phyloP scores from a whole-genome alignment of 2,797 vertebrate species.

The Lemur catta region DNA sequence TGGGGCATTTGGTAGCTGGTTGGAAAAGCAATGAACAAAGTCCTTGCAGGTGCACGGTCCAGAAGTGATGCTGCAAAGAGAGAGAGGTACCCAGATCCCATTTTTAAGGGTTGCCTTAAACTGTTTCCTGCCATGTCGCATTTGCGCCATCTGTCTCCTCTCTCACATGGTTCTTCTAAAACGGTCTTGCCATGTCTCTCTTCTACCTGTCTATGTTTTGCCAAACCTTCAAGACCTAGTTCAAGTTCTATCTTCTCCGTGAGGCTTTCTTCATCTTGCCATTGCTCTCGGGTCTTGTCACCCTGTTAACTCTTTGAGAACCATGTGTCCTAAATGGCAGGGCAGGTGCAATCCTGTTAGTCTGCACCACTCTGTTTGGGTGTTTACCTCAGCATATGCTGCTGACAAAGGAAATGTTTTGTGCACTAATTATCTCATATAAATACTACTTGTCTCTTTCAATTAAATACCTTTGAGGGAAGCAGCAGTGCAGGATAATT shows the following conservation, averaged over 20 bases:
- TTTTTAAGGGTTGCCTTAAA: not conserved
- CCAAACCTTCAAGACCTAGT: not conserved
- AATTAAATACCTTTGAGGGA: slow-evolving; percentile 59
- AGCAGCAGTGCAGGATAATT: not conserved
- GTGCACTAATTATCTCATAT: slow-evolving; percentile 47
- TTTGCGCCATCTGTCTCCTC: not conserved
- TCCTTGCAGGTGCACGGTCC: not conserved
- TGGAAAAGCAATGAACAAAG: not conserved
- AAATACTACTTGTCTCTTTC: slow-evolving; percentile 52
- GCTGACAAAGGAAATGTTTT: slow-evolving; percentile 36
- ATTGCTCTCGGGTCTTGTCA: not conserved
- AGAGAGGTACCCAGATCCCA: not conserved
- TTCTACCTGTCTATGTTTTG: not conserved
- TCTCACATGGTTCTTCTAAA: not conserved
- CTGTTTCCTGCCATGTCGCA: not conserved
- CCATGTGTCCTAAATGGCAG: not conserved
- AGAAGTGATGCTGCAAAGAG: not conserved
- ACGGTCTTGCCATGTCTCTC: not conserved
- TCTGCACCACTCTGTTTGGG: not conserved
- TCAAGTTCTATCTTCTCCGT: not conserved
- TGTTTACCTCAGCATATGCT: slow-evolving; percentile 29
- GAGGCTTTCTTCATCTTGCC: not conserved
- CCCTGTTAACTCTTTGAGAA: slow-evolving; percentile 30
- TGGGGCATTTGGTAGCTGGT: not conserved
- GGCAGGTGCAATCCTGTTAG: not conserved